These are phyloP conservation scores for Carcina quercana DNA, from an alignment of 2,888 invertebrate genomes.

Conservation along the genomic window DNA sequence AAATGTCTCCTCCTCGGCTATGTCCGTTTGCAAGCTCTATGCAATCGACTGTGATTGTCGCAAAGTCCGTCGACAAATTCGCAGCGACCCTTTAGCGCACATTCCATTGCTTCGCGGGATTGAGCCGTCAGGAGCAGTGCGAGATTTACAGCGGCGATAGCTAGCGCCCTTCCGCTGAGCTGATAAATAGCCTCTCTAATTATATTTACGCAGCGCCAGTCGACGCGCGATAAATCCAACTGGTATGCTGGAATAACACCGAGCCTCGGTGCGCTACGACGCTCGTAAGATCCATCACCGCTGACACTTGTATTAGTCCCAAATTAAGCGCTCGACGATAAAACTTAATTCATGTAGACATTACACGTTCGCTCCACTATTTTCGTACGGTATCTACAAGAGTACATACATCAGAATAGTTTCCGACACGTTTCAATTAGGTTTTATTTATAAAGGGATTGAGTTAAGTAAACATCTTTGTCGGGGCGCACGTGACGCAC, in stretches of 20 bases:
- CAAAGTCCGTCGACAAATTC: conserved; percentile 37
- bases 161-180: conserved; percentile 63
- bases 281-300: conserved; percentile 43
- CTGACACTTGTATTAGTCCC: conserved; percentile 41
- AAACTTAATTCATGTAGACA: conserved; percentile 36
- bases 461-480: conserved; percentile 14
- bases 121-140: conserved; percentile 56
- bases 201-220: conserved; percentile 70
- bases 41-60: conserved; percentile 44
- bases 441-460: conserved; percentile 24
- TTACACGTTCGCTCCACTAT: conserved; percentile 21
- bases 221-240: conserved; percentile 61
- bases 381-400: conserved; percentile 16
- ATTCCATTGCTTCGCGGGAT: conserved; percentile 55
- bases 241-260: conserved; percentile 58
- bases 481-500: conserved; percentile 43
- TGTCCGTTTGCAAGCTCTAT: conserved; percentile 26
- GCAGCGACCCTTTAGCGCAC: conserved; percentile 31
- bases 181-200: conserved; percentile 72
- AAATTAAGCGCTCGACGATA: conserved; percentile 44
- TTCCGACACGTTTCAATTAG: conserved; percentile 17
- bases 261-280: conserved; percentile 42
- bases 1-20: conserved; percentile 28
- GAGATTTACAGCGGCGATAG: conserved; percentile 65
- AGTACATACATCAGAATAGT: conserved; percentile 15